A percentile compares a stretch with the other conserved stretches of the same genome.
Evolutionary conservation across 2,888 invertebrate genomes (phyloP).

Genomic region (Scaptomyza reducta): DNA sequence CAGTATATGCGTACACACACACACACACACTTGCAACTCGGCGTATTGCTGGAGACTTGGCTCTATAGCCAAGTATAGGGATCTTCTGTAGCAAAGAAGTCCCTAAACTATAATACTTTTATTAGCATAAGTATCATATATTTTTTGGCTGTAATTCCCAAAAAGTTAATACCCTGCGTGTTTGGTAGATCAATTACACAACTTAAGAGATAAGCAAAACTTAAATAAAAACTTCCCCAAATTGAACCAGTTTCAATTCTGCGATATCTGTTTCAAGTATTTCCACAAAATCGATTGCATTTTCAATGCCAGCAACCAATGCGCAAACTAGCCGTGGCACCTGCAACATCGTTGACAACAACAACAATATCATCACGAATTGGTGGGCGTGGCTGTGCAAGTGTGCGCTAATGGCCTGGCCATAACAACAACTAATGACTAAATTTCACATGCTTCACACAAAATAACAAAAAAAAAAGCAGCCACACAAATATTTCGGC

Average conservation of each 20-base stretch:
- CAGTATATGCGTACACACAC: no score
- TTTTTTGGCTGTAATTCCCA: background rate
- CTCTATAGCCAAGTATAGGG: no score
- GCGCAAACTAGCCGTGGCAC: constrained; percentile 24
- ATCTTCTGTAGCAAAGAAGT: no score
- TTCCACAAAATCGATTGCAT: constrained; percentile 32
- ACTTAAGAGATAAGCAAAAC: constrained; percentile 1
- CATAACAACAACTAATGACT: constrained; percentile 77
- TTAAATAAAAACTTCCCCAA: constrained; percentile 16
- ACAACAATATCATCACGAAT: constrained; percentile 47
- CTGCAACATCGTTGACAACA: constrained; percentile 28
- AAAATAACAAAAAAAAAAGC: constrained; percentile 3
- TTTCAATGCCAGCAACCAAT: constrained; percentile 54
- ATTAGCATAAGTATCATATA: no score
- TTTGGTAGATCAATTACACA: background rate
- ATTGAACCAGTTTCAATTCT: constrained; percentile 45
- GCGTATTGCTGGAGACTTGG: no score
- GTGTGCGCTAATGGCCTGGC: constrained; percentile 65
- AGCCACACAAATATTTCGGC: no score
- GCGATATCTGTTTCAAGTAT: constrained; percentile 35
- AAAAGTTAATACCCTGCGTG: constrained; percentile 4
- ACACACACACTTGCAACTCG: no score
- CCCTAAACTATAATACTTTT: no score
- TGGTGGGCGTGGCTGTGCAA: constrained; percentile 69
- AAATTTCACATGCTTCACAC: constrained; percentile 66